Evolutionary conservation across 1,140 invertebrate species (phyloP), one percentile per base, ranked within the genome.

Genomic region (Carcinoscorpius rotundicauda): DNA sequence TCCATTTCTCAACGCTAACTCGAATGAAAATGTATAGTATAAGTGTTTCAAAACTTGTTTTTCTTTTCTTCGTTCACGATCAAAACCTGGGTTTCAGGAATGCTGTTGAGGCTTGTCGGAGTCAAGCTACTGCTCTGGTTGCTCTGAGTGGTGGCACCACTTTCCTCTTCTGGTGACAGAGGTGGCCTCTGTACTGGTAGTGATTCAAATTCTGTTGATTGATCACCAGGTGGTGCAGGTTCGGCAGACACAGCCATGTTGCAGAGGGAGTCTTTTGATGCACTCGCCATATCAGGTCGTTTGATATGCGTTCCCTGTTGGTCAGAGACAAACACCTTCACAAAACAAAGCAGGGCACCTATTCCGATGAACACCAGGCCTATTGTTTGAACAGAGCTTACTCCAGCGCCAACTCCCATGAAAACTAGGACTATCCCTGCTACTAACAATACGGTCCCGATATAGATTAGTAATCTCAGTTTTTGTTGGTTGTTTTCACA

Each of bases 51-150:
- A 29, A 29, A 29, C 29, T 29, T 29, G 29, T 1, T 29, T 29
- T 29, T 29, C 29, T 29, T 29, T 29, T 29, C 29, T 29, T 69
- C 68, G 61, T 66, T 64, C 60, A 64, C 66, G 64, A 69, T 66
- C 62, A 69, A 64, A 62, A 69, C 64, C 58, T 69, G 68, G 62
- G 64, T 69, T 60, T 69, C 68, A 8, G 68, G 68, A 66, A 69
- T 69, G 64, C 68, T 69, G 68, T 69, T 69, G 62, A 69, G 68
- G 62, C 68, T 66, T 62, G 64, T 69, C 62, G 68, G 68, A 55
- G 66, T 67, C 62, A 67, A 61, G 51, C 64, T n/a, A 56, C 62
- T 64, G 51, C 57, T 60, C 48, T 58, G 53, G 61, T 65, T 65
- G 60, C 67, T 64, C 62, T 49, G 53, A 60, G 5, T 50, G 62